Evolutionary conservation across 2,888 invertebrate species (phyloP).

Genomic region (Sialis fuliginosa): DNA sequence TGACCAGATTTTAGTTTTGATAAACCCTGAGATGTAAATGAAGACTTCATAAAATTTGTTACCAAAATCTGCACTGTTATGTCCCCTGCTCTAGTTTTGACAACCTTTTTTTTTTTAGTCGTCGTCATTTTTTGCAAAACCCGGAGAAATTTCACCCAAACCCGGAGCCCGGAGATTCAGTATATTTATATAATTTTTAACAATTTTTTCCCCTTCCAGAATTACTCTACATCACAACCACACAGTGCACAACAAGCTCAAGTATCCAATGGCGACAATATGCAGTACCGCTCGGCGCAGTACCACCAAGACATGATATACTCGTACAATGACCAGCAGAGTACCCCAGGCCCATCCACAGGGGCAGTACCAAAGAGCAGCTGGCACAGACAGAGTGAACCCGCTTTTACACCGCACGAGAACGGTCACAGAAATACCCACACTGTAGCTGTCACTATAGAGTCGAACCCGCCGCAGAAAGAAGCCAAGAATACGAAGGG

Average conservation of each 20-base stretch:
- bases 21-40: too few relatives aligned
- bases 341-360: conserved; percentile 14
- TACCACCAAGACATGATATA: conserved; percentile 18
- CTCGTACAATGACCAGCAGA: conserved; percentile 20
- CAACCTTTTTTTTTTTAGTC: too few relatives aligned
- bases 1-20: too few relatives aligned
- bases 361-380: conserved; percentile 22
- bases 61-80: too few relatives aligned
- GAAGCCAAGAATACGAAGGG: conserved; percentile 33
- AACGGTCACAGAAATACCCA: conserved; percentile 18
- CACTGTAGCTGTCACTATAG: conserved; percentile 23
- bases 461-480: conserved; percentile 24
- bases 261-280: background rate
- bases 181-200: too few relatives aligned
- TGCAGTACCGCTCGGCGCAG: conserved; percentile 1
- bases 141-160: too few relatives aligned
- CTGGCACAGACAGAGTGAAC: conserved; percentile 26
- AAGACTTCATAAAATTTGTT: too few relatives aligned
- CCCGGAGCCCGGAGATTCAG: too few relatives aligned
- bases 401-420: conserved; percentile 11
- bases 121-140: too few relatives aligned
- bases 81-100: too few relatives aligned
- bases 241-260: conserved; percentile 3
- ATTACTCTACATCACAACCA: conserved; percentile 3
- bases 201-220: background rate